Evolutionary conservation across 2,888 invertebrate genomes (phyloP).

Genomic region (Lasioglossum leucozonium): DNA sequence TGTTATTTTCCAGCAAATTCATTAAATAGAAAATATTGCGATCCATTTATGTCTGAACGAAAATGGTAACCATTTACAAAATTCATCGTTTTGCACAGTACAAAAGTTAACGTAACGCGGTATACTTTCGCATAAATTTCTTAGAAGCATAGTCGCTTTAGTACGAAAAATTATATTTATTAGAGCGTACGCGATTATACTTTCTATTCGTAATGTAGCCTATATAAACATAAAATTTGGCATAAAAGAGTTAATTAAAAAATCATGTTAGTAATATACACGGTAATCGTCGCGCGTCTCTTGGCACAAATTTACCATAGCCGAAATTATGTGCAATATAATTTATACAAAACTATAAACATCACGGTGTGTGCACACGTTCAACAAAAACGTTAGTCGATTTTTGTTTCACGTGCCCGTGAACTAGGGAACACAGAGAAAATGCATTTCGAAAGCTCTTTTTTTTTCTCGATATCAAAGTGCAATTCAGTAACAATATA

Average conservation of each 20-base stretch:
- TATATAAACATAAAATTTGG: constrained; percentile 33
- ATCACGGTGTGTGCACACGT: not conserved
- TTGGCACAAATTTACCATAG: constrained; percentile 57
- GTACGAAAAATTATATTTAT: constrained; percentile 4
- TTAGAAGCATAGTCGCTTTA: constrained; percentile 16
- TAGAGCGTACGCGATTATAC: not conserved
- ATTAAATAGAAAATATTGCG: constrained; percentile 10
- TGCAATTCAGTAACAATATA: constrained; percentile 35
- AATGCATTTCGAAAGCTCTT: constrained; percentile 12
- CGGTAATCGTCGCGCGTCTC: constrained; percentile 29
- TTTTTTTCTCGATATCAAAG: constrained; percentile 40
- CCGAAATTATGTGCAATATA: constrained; percentile 44
- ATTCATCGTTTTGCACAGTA: not conserved
- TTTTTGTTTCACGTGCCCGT: not conserved
- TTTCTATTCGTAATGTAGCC: constrained; percentile 18
- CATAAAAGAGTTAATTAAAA: constrained; percentile 18
- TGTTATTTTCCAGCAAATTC: not conserved
- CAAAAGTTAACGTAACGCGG: constrained; percentile 3
- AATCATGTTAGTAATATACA: constrained; percentile 25
- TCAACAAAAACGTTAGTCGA: constrained; percentile 19
- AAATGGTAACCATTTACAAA: constrained; percentile 17
- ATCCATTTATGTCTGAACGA: not conserved
- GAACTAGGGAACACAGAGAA: constrained; percentile 9
- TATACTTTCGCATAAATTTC: not conserved
- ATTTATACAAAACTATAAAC: constrained; percentile 56